Evolutionary conservation across 2,797 vertebrate genomes (phyloP).

Genomic region (Galago senegalensis): DNA sequence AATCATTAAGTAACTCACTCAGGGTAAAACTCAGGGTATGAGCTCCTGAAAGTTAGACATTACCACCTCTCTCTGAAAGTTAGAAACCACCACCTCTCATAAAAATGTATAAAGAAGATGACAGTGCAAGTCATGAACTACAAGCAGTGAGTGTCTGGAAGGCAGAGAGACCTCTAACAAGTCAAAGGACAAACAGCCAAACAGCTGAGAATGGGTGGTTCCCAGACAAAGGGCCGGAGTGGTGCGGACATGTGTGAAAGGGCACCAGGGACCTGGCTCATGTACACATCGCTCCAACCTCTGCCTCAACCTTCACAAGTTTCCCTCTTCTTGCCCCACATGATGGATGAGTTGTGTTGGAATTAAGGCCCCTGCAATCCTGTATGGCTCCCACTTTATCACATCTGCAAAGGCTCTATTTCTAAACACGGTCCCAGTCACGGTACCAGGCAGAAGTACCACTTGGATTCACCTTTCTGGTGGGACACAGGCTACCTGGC

Average conservation of each 20-base stretch:
- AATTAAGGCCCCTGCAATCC: background rate
- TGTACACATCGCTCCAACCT: accelerated
- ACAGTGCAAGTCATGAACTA: too few relatives aligned
- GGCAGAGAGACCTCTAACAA: background rate
- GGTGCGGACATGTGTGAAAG: accelerated
- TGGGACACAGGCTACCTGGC: background rate
- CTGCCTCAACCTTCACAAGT: background rate
- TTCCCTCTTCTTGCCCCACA: background rate
- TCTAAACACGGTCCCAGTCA: background rate
- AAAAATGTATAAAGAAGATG: too few relatives aligned
- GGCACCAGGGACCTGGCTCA: too few relatives aligned
- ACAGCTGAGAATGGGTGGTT: background rate
- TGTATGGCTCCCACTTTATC: background rate
- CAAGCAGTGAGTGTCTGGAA: background rate
- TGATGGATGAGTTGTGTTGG: background rate
- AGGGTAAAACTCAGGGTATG: too few relatives aligned
- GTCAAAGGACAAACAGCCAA: background rate
- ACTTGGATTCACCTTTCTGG: too few relatives aligned
- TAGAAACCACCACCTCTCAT: too few relatives aligned
- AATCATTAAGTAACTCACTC: background rate
- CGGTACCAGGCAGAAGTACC: background rate
- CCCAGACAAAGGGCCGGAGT: background rate
- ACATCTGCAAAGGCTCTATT: background rate
- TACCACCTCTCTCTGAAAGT: too few relatives aligned
- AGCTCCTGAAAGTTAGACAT: too few relatives aligned